These are phyloP conservation scores for Pagetopsis macropterus DNA, from an alignment of 2,797 vertebrate species.

Conservation along the genomic window DNA sequence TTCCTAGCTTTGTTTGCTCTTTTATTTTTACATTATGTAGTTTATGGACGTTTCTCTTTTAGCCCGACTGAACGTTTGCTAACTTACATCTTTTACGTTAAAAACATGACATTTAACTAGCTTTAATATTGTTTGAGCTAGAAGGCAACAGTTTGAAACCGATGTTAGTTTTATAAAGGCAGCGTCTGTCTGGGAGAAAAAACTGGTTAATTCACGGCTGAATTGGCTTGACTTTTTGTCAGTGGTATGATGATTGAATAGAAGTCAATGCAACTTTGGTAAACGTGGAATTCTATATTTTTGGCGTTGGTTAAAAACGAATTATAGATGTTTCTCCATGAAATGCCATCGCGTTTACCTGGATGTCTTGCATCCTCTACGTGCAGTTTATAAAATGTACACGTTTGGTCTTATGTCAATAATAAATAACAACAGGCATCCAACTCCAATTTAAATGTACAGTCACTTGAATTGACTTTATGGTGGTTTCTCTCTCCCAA, in stretches of 20 bases:
- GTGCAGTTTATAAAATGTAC: background rate
- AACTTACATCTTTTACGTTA: background rate
- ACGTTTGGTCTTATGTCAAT: background rate
- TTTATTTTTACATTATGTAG: background rate
- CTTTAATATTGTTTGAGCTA: constrained; percentile 20
- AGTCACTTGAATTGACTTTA: background rate
- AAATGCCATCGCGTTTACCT: background rate
- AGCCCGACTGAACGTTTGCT: background rate
- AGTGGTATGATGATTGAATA: background rate
- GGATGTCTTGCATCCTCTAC: background rate
- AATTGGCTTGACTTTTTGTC: background rate
- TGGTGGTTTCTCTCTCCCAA: background rate
- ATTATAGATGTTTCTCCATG: background rate
- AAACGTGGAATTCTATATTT: background rate
- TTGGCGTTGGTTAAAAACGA: background rate
- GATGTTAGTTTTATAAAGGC: background rate
- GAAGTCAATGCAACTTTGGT: background rate
- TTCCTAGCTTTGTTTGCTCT: background rate
- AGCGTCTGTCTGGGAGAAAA: background rate
- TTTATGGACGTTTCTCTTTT: background rate
- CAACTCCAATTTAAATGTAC: background rate
- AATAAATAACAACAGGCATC: background rate
- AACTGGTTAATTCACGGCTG: background rate
- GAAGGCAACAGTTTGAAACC: constrained; percentile 25
- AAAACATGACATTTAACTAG: background rate